Percentiles rank a stretch among this genome's conserved stretches.
These are phyloP conservation scores for Percina caprodes DNA, from an alignment of 2,113 vertebrate genomes.

Conservation along the genomic window DNA sequence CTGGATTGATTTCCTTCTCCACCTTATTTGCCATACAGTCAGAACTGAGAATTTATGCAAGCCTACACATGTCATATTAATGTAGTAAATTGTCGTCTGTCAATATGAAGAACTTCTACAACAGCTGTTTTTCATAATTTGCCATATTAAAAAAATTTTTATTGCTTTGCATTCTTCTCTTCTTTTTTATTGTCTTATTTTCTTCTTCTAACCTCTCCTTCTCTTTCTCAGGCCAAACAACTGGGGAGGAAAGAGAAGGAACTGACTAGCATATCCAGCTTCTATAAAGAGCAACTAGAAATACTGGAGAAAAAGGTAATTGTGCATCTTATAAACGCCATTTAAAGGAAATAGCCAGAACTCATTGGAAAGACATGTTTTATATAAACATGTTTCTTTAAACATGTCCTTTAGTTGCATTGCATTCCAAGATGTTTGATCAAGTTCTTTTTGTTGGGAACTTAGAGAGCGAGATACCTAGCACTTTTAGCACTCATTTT, in stretches of 20 bases:
- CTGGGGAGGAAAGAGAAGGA: constrained; percentile 88
- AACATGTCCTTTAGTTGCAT: neutral
- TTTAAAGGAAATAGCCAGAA: neutral
- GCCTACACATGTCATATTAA: neutral
- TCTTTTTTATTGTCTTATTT: neutral
- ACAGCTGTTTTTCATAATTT: neutral
- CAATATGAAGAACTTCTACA: constrained; percentile 9
- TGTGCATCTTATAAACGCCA: neutral
- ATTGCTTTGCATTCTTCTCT: neutral
- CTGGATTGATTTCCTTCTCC: neutral
- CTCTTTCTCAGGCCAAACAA: constrained; percentile 81
- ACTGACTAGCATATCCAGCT: constrained; percentile 82
- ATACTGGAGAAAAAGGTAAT: constrained; percentile 91
- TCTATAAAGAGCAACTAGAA: constrained; percentile 91
- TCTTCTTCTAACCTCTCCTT: neutral
- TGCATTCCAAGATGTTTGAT: constrained; percentile 5
- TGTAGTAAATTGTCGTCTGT: neutral
- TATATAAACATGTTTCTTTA: neutral
- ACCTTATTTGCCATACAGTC: neutral
- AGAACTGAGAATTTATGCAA: neutral
- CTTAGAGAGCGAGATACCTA: neutral
- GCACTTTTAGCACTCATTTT: neutral
- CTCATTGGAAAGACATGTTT: neutral
- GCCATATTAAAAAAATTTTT: neutral
- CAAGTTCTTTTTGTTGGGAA: neutral